Evolutionary conservation across 2,797 vertebrate genomes (phyloP).

Genomic region (Propithecus perrieri): DNA sequence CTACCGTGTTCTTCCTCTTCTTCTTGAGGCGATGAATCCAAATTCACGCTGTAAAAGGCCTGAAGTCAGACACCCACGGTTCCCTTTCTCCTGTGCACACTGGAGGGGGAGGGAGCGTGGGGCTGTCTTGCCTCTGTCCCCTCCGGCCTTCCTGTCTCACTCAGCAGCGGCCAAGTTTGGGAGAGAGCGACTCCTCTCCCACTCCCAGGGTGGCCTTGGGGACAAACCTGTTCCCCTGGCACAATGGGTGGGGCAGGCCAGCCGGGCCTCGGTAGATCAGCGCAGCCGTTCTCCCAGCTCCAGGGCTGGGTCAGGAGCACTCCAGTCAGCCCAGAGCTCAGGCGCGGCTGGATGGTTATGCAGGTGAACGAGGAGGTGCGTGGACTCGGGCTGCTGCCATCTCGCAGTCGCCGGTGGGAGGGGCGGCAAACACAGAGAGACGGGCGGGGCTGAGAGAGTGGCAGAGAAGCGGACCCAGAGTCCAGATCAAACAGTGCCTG

Average conservation of each 20-base stretch:
- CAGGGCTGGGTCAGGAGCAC: neutral
- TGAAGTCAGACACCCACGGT: neutral
- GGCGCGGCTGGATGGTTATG: rapidly evolving
- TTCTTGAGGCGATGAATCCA: neutral
- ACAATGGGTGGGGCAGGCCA: neutral
- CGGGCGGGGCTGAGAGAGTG: neutral
- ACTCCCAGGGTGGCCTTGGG: neutral
- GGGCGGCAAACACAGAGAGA: too few species aligned
- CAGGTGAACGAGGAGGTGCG: too few species aligned
- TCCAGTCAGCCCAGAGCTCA: neutral
- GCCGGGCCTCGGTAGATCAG: neutral
- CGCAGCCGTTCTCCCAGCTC: neutral
- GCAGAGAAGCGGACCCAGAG: too few species aligned
- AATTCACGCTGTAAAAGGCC: rapidly evolving
- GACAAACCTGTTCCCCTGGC: neutral
- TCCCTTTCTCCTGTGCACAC: neutral
- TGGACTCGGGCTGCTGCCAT: neutral
- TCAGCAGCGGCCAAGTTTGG: too few species aligned
- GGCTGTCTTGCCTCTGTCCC: rapidly evolving
- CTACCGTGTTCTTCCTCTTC: neutral
- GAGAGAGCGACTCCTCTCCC: neutral
- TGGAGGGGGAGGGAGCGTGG: rapidly evolving
- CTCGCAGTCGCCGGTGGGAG: rapidly evolving
- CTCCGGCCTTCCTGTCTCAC: rapidly evolving
- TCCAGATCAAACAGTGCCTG: neutral